A percentile compares a stretch with the other conserved stretches of the same genome.
Evolutionary conservation across 1,140 invertebrate genomes (phyloP).

Genomic region (Pseudomyrmex concolor): DNA sequence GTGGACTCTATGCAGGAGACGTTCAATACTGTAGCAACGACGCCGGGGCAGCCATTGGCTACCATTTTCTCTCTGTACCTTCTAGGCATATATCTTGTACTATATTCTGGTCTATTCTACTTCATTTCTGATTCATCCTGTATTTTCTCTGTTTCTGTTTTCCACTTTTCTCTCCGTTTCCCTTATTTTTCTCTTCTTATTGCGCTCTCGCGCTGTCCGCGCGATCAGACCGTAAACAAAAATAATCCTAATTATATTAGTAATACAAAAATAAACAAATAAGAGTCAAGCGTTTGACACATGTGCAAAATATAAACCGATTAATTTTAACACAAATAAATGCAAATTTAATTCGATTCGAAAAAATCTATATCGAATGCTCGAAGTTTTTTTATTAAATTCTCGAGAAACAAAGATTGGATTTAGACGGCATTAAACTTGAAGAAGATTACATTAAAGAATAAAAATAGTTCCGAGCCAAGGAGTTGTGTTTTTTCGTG

Average conservation of each 20-base stretch:
- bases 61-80: conserved; percentile 79
- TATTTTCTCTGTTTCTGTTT: conserved; percentile 46
- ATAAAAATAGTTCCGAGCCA: too few relatives aligned
- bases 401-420: conserved; percentile 9
- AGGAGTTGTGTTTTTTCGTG: too few relatives aligned
- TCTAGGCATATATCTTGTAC: conserved; percentile 75
- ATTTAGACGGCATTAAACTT: background rate
- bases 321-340: too few relatives aligned
- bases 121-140: conserved; percentile 62
- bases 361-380: too few relatives aligned
- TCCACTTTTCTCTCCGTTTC: conserved; percentile 42
- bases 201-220: conserved; percentile 39
- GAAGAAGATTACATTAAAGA: too few relatives aligned
- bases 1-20: conserved; percentile 77
- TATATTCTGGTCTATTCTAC: conserved; percentile 72
- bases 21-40: conserved; percentile 81
- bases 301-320: too few relatives aligned
- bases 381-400: conserved; percentile 16
- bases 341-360: too few relatives aligned
- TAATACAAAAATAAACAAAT: too few relatives aligned
- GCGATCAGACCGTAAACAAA: conserved; percentile 17
- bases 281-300: too few relatives aligned
- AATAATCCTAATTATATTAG: background rate
- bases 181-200: conserved; percentile 23
- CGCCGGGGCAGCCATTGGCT: conserved; percentile 79